A percentile compares a stretch with the other conserved stretches of the same genome.
Conservation (phyloP, 2,797 vertebrate species). For the Alauda arvensis region DNA sequence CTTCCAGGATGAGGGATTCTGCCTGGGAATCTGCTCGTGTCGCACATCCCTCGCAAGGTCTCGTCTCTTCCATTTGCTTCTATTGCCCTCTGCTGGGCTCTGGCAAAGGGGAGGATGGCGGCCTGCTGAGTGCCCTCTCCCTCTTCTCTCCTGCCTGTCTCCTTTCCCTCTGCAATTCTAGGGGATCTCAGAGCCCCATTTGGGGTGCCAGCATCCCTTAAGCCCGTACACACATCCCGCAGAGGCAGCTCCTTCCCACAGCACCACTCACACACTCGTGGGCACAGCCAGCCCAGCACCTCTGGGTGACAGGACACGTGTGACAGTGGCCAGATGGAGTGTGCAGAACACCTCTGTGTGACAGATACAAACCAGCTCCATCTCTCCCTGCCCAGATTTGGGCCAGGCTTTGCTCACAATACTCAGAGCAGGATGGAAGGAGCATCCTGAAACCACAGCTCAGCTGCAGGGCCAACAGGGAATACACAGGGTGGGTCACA, state of each 20-base stretch:
- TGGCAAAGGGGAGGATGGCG: not conserved
- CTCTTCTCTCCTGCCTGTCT: not conserved
- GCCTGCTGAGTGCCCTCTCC: not conserved
- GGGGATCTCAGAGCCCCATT: not conserved
- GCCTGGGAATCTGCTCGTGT: not conserved
- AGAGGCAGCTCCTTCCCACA: not conserved
- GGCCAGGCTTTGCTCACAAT: no score
- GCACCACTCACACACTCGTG: not conserved
- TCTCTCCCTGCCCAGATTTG: accelerated
- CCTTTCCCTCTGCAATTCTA: accelerated
- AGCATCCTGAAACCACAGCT: not conserved
- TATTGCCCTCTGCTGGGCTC: conserved; percentile 56
- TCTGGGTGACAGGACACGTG: accelerated
- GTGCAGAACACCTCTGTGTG: accelerated
- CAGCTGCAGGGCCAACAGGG: accelerated
- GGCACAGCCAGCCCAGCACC: accelerated
- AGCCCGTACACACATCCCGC: accelerated
- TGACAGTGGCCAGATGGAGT: not conserved
- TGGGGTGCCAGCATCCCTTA: not conserved
- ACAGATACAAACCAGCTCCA: not conserved
- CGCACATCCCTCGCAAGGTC: not conserved
- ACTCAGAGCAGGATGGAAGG: not conserved
- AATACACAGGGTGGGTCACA: accelerated
- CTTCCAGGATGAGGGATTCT: not conserved
- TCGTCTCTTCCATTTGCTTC: conserved; percentile 44